Conservation (phyloP, 1,140 invertebrate species). For the Philaenus spumarius region DNA sequence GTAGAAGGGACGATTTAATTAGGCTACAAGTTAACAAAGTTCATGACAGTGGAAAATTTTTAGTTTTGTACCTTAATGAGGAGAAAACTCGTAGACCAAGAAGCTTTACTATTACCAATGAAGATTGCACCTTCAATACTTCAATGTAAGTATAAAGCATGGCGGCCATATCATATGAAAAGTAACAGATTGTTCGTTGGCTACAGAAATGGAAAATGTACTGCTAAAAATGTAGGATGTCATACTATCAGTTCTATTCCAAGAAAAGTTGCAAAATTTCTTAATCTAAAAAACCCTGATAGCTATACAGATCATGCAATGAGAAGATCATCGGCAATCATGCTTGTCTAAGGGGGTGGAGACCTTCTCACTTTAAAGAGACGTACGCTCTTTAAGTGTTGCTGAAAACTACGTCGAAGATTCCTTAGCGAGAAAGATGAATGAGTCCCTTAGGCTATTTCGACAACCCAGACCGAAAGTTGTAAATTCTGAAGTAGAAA, state of each 20-base stretch:
- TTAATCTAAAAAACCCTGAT: neutral
- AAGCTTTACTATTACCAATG: neutral
- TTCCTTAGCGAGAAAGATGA: too few species aligned
- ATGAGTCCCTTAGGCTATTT: too few species aligned
- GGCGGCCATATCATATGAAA: neutral
- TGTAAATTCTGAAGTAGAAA: too few species aligned
- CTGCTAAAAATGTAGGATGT: neutral
- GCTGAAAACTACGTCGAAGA: too few species aligned
- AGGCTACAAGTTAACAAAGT: neutral
- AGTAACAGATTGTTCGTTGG: neutral
- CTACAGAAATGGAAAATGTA: slow-evolving; percentile 4
- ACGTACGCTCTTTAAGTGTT: too few species aligned
- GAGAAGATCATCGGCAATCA: slow-evolving; percentile 8
- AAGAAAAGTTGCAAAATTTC: neutral
- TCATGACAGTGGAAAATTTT: neutral
- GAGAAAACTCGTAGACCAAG: neutral
- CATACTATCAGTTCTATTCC: slow-evolving; percentile 6
- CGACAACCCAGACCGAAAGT: too few species aligned
- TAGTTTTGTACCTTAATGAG: neutral
- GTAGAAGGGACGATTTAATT: neutral
- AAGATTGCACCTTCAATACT: neutral
- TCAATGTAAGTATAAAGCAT: neutral
- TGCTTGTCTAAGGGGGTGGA: slow-evolving; percentile 10
- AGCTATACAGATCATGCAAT: neutral
- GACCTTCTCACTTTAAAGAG: slow-evolving; percentile 5